These are phyloP conservation scores for Gobio occitaniae DNA, from an alignment of 2,797 vertebrate species.

Conservation along the genomic window DNA sequence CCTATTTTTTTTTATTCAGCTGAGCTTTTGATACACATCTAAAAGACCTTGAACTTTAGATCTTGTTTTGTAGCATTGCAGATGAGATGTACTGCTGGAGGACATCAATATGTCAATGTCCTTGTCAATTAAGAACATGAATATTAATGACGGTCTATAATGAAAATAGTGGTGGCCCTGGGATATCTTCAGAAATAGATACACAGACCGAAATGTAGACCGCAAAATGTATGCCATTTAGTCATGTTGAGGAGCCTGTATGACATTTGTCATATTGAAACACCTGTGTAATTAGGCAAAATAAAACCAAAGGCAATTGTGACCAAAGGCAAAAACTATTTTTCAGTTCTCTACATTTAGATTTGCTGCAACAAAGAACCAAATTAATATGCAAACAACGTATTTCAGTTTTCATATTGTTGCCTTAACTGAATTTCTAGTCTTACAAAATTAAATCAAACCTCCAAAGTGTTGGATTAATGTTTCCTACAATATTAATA, in stretches of 20 bases:
- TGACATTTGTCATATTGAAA: constrained; percentile 26
- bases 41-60: constrained; percentile 23
- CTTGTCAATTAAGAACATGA: constrained; percentile 35
- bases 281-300: constrained; percentile 2
- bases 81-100: constrained; percentile 10
- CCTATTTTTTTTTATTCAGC: not conserved
- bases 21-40: constrained; percentile 5
- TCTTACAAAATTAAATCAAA: not conserved
- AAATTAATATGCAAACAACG: not conserved
- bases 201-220: not conserved
- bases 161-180: constrained; percentile 29
- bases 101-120: constrained; percentile 35
- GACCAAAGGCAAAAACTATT: not conserved
- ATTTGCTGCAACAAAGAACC: constrained; percentile 6
- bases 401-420: constrained; percentile 1
- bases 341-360: constrained; percentile 3
- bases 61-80: not conserved
- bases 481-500: not conserved
- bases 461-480: not conserved
- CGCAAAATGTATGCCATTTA: constrained; percentile 8
- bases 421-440: not conserved
- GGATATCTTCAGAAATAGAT: constrained; percentile 1
- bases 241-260: not conserved
- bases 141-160: constrained; percentile 4
- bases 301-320: constrained; percentile 10